phyloP scores from a whole-genome alignment of 2,888 invertebrate species.

The Tryphoninae sp. region DNA sequence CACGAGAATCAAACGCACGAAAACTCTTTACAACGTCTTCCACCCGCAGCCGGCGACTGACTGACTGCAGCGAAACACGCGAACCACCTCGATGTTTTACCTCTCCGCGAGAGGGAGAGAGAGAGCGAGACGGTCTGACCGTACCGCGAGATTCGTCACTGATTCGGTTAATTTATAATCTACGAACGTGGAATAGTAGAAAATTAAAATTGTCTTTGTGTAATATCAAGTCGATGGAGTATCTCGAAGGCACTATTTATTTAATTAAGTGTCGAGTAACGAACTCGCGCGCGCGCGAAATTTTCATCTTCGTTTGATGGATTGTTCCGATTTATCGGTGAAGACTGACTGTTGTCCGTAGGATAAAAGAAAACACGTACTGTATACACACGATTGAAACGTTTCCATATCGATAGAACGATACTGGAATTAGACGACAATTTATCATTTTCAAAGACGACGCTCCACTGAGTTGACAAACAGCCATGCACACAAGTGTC shows the following conservation, averaged over 20 bases:
- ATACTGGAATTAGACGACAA: not conserved
- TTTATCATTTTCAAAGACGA: not conserved
- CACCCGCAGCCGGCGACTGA: constrained; percentile 76
- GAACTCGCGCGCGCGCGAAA: too few species aligned
- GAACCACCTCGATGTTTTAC: constrained; percentile 9
- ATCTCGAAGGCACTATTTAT: too few species aligned
- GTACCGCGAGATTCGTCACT: constrained; percentile 29
- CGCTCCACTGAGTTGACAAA: too few species aligned
- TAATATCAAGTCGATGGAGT: not conserved
- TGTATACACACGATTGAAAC: too few species aligned
- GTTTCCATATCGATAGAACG: not conserved
- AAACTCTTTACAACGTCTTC: constrained; percentile 54
- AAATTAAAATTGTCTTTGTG: not conserved
- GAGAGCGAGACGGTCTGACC: constrained; percentile 19
- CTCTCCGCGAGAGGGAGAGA: constrained; percentile 1
- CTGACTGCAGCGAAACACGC: constrained; percentile 70
- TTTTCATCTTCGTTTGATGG: too few species aligned
- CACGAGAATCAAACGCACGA: not conserved
- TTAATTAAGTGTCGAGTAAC: too few species aligned
- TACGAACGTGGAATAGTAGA: not conserved
- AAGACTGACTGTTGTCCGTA: too few species aligned
- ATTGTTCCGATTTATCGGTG: too few species aligned
- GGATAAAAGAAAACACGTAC: too few species aligned
- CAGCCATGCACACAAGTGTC: not conserved
- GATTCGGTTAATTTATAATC: constrained; percentile 28